These are phyloP conservation scores for Drosophila asahinai DNA, from an alignment of 1,140 invertebrate genomes.

Conservation along the genomic window DNA sequence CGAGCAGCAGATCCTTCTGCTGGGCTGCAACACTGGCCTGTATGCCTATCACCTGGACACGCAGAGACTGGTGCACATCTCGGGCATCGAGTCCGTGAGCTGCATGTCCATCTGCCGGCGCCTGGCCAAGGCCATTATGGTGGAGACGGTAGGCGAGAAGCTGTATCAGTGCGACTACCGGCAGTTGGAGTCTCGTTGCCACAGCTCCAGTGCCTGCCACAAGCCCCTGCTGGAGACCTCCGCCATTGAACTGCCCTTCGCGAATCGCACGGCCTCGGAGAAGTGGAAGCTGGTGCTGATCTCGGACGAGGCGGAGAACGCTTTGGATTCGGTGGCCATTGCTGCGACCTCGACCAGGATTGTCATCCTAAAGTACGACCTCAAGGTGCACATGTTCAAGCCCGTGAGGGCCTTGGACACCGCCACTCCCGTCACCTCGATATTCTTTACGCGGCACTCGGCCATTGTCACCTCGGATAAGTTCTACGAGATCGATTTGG, in stretches of 20 bases:
- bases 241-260: constrained; percentile 85
- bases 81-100: constrained; percentile 88
- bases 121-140: constrained; percentile 88
- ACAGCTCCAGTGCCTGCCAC: constrained; percentile 87
- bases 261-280: constrained; percentile 71
- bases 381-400: constrained; percentile 86
- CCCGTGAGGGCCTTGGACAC: constrained; percentile 89
- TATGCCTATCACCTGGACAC: constrained; percentile 76
- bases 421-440: constrained; percentile 90
- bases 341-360: constrained; percentile 89
- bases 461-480: constrained; percentile 92
- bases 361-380: constrained; percentile 86
- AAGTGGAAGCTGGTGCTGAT: constrained; percentile 83
- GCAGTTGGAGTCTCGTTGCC: constrained; percentile 87
- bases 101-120: constrained; percentile 87
- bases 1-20: constrained; percentile 69
- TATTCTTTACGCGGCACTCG: constrained; percentile 89
- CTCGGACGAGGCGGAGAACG: constrained; percentile 74
- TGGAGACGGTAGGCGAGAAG: constrained; percentile 88
- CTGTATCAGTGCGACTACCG: constrained; percentile 89
- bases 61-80: constrained; percentile 86
- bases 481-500: constrained; percentile 92
- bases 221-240: constrained; percentile 88
- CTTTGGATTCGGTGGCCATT: constrained; percentile 86
- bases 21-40: constrained; percentile 79